Base-by-base conservation (phyloP, 1,140 invertebrate genomes). In the Drosophila mojavensis region DNA sequence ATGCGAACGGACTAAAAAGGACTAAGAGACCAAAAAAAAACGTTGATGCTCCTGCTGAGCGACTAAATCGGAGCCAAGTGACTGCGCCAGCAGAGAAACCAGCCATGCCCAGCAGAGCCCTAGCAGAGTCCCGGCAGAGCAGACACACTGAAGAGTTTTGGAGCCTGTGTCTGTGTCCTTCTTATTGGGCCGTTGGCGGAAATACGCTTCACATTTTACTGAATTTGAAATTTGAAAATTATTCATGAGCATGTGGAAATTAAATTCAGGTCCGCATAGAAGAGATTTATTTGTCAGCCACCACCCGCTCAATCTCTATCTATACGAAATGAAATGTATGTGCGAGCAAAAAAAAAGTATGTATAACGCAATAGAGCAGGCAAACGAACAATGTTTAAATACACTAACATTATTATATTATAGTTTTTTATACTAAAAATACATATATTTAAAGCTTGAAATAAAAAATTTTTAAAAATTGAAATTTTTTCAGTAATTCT, bases 201-300 rank as follows among this genome's bases (percentile, higher is more conserved):
- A 90, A 84, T 79, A 90, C 84, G 84, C 81, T 90, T 89, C 71
- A 89, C 84, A 80, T 89, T 89, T 89, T 81, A 89, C 78, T 89
- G 81, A 81, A 80, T 89, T 88, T 80, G 84, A 88, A 88, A 89
- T 89, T 89, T 89, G 85, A 89, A 89, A 89, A 89, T 89, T 89
- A 90, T 89, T 89, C 84, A 89, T 89, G 84, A 89, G 85, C 84
- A 90, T 89, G 84, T 89, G 85, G 84, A 89, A 89, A 89, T 89
- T 89, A 84, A 89, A 89, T 90, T 89, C 84, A 89, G 85, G 84
- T 89, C 84, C 84, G 84, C 81, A 89, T 78, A 89, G 90, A 88
- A 75, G 84, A 89, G 84, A 89, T 89, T 89, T 89, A 89, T 89
- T 79, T 84, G 78, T 79, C 81, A 68, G 71, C 70, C 67, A 59